A percentile compares a stretch with the other conserved stretches of the same genome.
phyloP scores from a whole-genome alignment of 1,140 invertebrate genomes.

The Cherax destructor region DNA sequence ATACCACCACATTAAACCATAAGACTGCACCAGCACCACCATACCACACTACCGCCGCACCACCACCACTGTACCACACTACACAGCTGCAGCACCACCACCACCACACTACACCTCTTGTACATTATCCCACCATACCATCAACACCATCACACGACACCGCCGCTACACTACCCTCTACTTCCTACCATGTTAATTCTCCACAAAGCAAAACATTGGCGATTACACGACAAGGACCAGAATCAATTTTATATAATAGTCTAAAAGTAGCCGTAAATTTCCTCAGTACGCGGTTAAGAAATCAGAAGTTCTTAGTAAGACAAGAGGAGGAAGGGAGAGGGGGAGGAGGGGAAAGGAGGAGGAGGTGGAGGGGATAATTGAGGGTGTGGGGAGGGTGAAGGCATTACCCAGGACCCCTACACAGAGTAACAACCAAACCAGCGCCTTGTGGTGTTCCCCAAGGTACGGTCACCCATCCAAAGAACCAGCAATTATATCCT shows the following conservation, averaged over 20 bases:
- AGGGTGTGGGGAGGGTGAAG: neutral
- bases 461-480: neutral
- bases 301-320: neutral
- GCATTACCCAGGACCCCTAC: neutral
- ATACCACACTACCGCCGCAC: neutral
- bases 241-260: slow-evolving; percentile 31
- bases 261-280: neutral
- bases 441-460: neutral
- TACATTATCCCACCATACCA: no score
- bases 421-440: neutral
- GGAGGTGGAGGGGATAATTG: neutral
- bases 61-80: neutral
- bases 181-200: neutral
- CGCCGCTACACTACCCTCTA: neutral
- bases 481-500: neutral
- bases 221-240: neutral
- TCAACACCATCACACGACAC: no score
- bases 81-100: neutral
- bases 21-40: neutral
- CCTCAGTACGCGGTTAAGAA: neutral
- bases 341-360: neutral
- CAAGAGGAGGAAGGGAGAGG: neutral
- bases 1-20: no score
- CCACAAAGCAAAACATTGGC: no score
- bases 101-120: neutral